Conservation (phyloP, 2,797 vertebrate species). For the Anas bernieri region DNA sequence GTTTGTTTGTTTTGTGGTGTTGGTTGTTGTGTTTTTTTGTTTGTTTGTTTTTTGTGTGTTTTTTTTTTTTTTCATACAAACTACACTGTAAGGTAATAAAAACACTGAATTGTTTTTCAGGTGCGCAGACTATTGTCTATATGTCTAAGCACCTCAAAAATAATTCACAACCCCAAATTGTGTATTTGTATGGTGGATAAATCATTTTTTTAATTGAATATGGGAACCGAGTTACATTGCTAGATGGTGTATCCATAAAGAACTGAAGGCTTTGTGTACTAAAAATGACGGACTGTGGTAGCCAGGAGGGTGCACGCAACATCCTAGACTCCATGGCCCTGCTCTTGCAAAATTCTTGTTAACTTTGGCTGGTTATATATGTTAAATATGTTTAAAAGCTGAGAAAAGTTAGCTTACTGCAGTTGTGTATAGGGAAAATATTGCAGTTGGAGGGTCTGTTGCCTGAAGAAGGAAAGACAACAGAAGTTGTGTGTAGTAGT, state of each 20-base stretch:
- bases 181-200: background rate
- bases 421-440: background rate
- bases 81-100: background rate
- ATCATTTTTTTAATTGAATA: background rate
- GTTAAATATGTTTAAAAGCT: background rate
- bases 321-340: background rate
- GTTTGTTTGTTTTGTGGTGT: no score
- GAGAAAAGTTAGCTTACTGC: background rate
- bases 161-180: background rate
- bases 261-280: background rate
- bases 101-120: fast-evolving
- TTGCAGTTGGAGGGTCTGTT: background rate
- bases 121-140: background rate
- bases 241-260: background rate
- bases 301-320: background rate
- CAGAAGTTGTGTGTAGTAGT: background rate
- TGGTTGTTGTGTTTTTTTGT: no score
- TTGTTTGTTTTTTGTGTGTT: no score
- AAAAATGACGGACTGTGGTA: background rate
- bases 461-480: background rate
- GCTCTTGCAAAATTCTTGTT: background rate
- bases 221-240: background rate
- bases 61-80: background rate
- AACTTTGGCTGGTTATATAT: background rate
- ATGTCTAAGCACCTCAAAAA: background rate